Evolutionary conservation across 2,797 vertebrate species (phyloP), one percentile per base, ranked within the genome.

Genomic region (Alosa sapidissima): DNA sequence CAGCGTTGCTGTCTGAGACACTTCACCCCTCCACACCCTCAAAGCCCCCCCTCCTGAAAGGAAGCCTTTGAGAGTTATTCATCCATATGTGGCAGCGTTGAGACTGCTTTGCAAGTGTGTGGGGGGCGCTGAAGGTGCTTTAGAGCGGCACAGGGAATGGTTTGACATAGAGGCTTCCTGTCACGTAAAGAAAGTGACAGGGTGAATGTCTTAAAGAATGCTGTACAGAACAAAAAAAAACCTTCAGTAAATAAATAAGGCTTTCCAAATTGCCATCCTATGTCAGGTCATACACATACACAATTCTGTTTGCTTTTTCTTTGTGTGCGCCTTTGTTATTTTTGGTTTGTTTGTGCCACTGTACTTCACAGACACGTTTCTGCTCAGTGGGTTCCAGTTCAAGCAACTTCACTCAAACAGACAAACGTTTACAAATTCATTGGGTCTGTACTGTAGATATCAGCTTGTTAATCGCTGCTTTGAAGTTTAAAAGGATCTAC

Each of bases 401-500:
- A 72, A 28, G 62, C 10, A 62, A 81, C 36, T 51, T 85, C 87
- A 54, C 65, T 90, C 86, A 58, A 54, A 87, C 9, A 85, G 41
- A 81, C 58, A 41, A 55, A 83, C 28, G 52, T 81, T 58, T 48
- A 41, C 85, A 68, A 0, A 82, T 90, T 88, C 65, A 33, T 72
- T 72, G 89, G 88, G 85, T 91, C 87, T 84, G 41, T 90, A 9
- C 81, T 19, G 86, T 86, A 88, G 86, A 90, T 89, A 89, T 85
- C 41, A 87, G 85, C 90, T 87, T 93, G 91, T 89, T 89, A 94
- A 94, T 81, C 88, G 89, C 92, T 92, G 91, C 93, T 93, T 93
- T 93, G 94, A 93, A 93, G 87, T 90, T 84, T 92, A 91, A 93
- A 90, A 88, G 92, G 93, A 92, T 86, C 92, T 95, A 92, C 92